Base-by-base conservation (phyloP, 2,113 vertebrate species). In the Alectura lathami region DNA sequence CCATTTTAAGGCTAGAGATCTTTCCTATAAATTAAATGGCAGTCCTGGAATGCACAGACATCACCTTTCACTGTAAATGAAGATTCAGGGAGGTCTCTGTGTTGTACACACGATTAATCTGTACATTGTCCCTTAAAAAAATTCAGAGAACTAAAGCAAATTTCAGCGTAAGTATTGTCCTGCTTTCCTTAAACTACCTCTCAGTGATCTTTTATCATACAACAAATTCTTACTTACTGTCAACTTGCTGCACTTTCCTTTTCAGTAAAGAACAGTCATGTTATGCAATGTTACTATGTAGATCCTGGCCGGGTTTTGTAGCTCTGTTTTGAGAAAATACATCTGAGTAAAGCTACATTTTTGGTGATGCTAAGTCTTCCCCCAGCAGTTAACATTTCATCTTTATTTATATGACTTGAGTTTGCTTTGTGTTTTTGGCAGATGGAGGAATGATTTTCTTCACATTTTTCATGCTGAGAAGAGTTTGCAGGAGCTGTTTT, bases 241-340 rank as follows among this genome's bases (percentile, higher is more conserved):
- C 77, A 82, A 24, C 36, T 78, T 77, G 56, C 73, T 53, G 0
- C 34, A 23, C 48, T 73, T 91, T 62, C 59, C 45, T 83, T 62
- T 54, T 60, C 62, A 75, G 47, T 56, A 27, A 78, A 48, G 69
- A 88, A 4, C 3, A n/a, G 42, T 26, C 32, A 22, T 83, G 83
- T 92, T 93, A 78, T 82, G 77, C 56, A 94, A 72, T 26, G 62
- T 87, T 93, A 82, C 89, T 87, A 26, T 85, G 70, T 72, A 87
- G 91, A 91, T 89, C 57, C 3, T 45, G 77, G 62, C 60, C 59
- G 92, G 74, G 6, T 84, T 93, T 82, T 85, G 62, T 67, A 69
- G 36, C 48, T 42, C 48, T 93, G 91, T 94, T 96, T 93, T 94
- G 67, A 79, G 87, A 94, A 95, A 79, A 86, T 57, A 66, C 34